A percentile compares a stretch with the other conserved stretches of the same genome.
These are phyloP conservation scores for Coryphaenoides rupestris DNA, from an alignment of 2,113 vertebrate species.

Conservation along the genomic window DNA sequence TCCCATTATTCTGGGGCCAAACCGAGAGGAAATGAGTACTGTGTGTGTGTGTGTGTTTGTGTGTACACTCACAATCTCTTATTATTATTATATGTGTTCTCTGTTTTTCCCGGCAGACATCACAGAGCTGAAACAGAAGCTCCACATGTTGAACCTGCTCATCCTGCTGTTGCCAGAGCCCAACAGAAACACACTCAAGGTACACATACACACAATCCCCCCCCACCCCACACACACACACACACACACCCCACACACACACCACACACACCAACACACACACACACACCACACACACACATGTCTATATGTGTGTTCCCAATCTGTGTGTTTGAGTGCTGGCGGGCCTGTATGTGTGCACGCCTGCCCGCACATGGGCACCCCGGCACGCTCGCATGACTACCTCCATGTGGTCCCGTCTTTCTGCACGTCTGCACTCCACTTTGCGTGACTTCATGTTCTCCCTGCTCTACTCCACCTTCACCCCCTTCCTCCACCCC, in stretches of 20 bases:
- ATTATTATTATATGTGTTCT: not conserved
- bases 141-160: conserved; percentile 86
- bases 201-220: conserved; percentile 45
- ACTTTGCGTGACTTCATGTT: too few relatives aligned
- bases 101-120: conserved; percentile 68
- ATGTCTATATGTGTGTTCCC: too few relatives aligned
- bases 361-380: not conserved
- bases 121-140: conserved; percentile 81
- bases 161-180: conserved; percentile 85
- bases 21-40: conserved; percentile 59
- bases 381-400: not conserved
- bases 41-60: conserved; percentile 15
- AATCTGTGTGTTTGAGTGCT: too few relatives aligned
- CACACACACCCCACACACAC: not conserved
- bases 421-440: too few relatives aligned
- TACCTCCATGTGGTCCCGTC: too few relatives aligned
- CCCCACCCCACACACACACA: not conserved
- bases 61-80: not conserved
- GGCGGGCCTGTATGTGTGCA: not conserved
- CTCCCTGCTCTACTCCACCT: too few relatives aligned
- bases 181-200: conserved; percentile 88
- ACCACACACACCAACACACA: not conserved
- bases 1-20: conserved; percentile 45
- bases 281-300: too few relatives aligned
- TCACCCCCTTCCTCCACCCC: conserved; percentile 6